Evolutionary conservation across 2,888 invertebrate species (phyloP).

Genomic region (Syritta pipiens): DNA sequence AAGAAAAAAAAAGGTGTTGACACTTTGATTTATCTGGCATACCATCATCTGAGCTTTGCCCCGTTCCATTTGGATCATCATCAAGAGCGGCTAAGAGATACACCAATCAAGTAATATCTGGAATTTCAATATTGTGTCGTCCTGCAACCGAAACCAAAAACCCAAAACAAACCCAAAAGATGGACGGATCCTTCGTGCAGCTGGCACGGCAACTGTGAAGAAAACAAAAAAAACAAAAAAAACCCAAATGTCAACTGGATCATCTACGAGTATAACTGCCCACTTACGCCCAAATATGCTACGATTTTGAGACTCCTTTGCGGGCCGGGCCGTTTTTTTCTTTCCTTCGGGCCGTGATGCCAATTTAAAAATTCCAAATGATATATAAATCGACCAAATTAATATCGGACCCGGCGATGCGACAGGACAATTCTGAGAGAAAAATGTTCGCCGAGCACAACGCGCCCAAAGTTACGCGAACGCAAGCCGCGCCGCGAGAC

Average conservation of each 20-base stretch:
- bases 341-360: too few relatives aligned
- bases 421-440: slow-evolving; percentile 79
- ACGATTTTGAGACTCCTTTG: slow-evolving; percentile 65
- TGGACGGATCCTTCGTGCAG: slow-evolving; percentile 43
- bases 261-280: slow-evolving; percentile 68
- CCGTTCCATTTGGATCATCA: slow-evolving; percentile 63
- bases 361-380: slow-evolving; percentile 80
- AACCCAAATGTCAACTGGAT: slow-evolving; percentile 49
- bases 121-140: slow-evolving; percentile 70
- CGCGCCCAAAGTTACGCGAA: slow-evolving; percentile 28
- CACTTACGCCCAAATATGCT: slow-evolving; percentile 68
- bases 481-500: background rate
- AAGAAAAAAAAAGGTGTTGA: slow-evolving; percentile 78
- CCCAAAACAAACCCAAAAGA: background rate
- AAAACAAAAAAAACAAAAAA: slow-evolving; percentile 18
- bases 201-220: slow-evolving; percentile 56
- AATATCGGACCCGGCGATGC: slow-evolving; percentile 73
- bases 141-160: slow-evolving; percentile 2
- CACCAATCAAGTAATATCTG: slow-evolving; percentile 70
- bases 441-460: slow-evolving; percentile 72
- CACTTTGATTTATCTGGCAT: slow-evolving; percentile 79
- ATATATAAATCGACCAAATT: slow-evolving; percentile 80
- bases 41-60: slow-evolving; percentile 74
- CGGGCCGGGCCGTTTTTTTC: slow-evolving; percentile 42
- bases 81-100: slow-evolving; percentile 44